phyloP scores from a whole-genome alignment of 1,140 invertebrate species.

The Hycleus cichorii region DNA sequence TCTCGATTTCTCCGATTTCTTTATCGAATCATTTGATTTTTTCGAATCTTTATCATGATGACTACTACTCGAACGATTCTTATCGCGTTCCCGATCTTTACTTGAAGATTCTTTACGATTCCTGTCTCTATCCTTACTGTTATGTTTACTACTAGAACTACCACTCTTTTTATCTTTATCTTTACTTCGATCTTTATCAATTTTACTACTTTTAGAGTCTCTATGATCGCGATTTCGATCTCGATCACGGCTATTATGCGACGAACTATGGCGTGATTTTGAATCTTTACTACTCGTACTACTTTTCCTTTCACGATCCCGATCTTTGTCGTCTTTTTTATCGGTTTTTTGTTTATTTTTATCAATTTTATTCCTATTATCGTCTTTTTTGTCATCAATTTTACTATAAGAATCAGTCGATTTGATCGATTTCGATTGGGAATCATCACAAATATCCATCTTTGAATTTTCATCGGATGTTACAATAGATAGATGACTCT shows the following conservation, averaged over 20 bases:
- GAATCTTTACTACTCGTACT: conserved; percentile 38
- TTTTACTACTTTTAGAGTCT: conserved; percentile 24
- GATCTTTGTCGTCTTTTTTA: conserved; percentile 8
- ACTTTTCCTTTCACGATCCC: conserved; percentile 30
- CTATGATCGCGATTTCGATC: conserved; percentile 24
- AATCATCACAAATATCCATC: conserved; percentile 35
- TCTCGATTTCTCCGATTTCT: conserved; percentile 35
- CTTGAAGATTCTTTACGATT: conserved; percentile 11
- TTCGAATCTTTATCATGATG: conserved; percentile 22
- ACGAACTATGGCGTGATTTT: conserved; percentile 26
- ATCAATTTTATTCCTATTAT: conserved; percentile 10
- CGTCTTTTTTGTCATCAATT: conserved; percentile 4
- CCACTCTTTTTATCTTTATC: conserved; percentile 16
- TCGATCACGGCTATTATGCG: conserved; percentile 36
- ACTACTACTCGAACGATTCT: conserved; percentile 37
- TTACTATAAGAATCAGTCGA: not conserved
- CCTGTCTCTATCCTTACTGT: conserved; percentile 33
- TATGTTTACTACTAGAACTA: conserved; percentile 23
- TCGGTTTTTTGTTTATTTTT: conserved; percentile 9
- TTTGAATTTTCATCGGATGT: conserved; percentile 41
- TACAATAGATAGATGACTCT: conserved; percentile 49
- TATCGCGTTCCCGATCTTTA: conserved; percentile 33
- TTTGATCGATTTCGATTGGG: conserved; percentile 13
- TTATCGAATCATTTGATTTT: not conserved
- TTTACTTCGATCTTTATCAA: conserved; percentile 19